phyloP scores from a whole-genome alignment of 1,140 invertebrate genomes.

The Colletes latitarsis region DNA sequence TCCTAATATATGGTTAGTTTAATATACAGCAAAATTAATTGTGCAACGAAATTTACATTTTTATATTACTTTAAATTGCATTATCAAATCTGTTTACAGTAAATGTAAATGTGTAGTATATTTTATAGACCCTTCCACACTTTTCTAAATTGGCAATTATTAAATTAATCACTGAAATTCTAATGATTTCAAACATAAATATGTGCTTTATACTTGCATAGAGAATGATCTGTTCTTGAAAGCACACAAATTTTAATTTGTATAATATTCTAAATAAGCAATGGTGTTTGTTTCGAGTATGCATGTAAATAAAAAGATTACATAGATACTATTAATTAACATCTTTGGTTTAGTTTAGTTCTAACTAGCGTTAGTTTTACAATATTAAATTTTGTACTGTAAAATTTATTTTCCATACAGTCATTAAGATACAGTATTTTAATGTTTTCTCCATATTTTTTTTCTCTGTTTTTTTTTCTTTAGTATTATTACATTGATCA shows the following conservation, averaged over 20 bases:
- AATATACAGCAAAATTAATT: slow-evolving; percentile 10
- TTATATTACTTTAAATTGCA: slow-evolving; percentile 3
- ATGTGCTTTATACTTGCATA: background rate
- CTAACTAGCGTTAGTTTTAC: background rate
- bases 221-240: background rate
- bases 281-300: slow-evolving; percentile 8
- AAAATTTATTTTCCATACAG: background rate
- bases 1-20: background rate
- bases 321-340: background rate
- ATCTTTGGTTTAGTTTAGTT: slow-evolving; percentile 14
- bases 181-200: slow-evolving; percentile 3
- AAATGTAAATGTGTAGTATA: slow-evolving; percentile 8
- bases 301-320: slow-evolving; percentile 19
- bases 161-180: background rate
- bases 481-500: background rate
- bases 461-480: background rate
- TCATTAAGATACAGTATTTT: slow-evolving; percentile 5
- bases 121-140: background rate
- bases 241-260: background rate
- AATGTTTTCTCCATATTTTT: background rate
- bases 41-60: background rate
- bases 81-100: slow-evolving; percentile 8
- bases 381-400: background rate
- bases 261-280: background rate
- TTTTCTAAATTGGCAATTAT: slow-evolving; percentile 10